Percentiles rank a stretch among this genome's conserved stretches.
These are phyloP conservation scores for Chauna torquata DNA, from an alignment of 2,113 vertebrate species.

Conservation along the genomic window DNA sequence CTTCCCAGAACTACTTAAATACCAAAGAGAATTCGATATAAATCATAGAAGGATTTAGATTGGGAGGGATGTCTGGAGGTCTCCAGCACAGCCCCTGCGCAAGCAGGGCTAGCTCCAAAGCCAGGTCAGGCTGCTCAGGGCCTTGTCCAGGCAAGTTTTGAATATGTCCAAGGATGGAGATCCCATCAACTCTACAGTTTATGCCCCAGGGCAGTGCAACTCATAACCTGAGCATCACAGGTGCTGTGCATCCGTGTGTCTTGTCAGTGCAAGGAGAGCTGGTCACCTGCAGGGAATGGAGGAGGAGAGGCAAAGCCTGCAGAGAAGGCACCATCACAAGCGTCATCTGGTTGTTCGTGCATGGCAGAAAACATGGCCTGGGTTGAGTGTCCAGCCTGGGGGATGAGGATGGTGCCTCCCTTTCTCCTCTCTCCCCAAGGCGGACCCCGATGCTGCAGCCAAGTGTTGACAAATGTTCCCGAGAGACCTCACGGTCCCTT, in stretches of 20 bases:
- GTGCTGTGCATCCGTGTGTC: not conserved
- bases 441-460: not conserved
- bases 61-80: conserved; percentile 34
- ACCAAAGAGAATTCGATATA: conserved; percentile 11
- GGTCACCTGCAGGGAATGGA: no score
- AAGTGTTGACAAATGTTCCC: not conserved
- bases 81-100: not conserved
- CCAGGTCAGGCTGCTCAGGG: not conserved
- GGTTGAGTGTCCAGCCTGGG: not conserved
- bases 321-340: not conserved
- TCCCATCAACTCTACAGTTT: not conserved
- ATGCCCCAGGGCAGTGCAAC: not conserved
- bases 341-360: not conserved
- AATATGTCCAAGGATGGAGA: not conserved
- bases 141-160: not conserved
- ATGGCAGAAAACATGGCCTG: not conserved
- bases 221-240: not conserved
- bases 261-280: not conserved
- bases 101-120: not conserved
- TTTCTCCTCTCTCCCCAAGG: not conserved
- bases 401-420: not conserved
- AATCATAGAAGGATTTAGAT: conserved; percentile 37
- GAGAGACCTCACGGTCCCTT: not conserved
- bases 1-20: conserved; percentile 57
- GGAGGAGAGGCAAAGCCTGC: not conserved